Percentiles rank a stretch among this genome's conserved stretches.
These are phyloP conservation scores for Mastigias papua DNA, from an alignment of 30 jellyfish, hydroid and myxozoan genomes.

Conservation along the genomic window DNA sequence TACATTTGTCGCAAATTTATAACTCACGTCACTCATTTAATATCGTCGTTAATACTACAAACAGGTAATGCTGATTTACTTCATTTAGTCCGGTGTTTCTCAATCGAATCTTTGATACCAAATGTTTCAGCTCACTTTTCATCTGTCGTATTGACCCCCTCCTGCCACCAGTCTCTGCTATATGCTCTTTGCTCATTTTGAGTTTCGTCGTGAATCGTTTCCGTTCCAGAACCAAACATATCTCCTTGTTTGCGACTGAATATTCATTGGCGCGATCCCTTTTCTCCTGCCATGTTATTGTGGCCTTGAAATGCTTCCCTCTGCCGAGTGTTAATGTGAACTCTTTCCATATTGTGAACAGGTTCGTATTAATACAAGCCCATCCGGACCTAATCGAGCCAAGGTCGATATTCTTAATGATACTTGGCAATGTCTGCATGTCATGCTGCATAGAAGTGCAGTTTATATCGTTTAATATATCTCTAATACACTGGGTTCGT, in stretches of 20 bases:
- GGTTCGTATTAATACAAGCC: constrained; percentile 66
- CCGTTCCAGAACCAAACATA: constrained; percentile 32
- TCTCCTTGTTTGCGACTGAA: constrained; percentile 34
- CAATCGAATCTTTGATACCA: constrained; percentile 28
- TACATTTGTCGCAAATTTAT: too few relatives aligned
- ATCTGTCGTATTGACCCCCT: constrained; percentile 11
- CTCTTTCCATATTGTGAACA: constrained; percentile 59
- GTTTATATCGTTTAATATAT: not conserved
- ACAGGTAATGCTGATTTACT: constrained; percentile 8
- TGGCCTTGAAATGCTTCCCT: constrained; percentile 33
- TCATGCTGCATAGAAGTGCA: not conserved
- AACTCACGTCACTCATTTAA: constrained; percentile 24
- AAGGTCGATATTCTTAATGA: constrained; percentile 33
- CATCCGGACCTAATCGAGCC: constrained; percentile 55
- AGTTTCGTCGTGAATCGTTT: constrained; percentile 14
- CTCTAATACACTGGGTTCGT: constrained; percentile 32
- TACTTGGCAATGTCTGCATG: not conserved
- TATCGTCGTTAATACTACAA: constrained; percentile 32
- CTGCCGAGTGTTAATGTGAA: constrained; percentile 37
- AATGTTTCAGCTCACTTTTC: constrained; percentile 29
- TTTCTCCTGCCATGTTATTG: constrained; percentile 53
- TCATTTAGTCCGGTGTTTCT: constrained; percentile 56
- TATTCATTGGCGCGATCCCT: constrained; percentile 47
- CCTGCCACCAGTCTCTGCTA: not conserved
- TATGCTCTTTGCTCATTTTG: constrained; percentile 15